phyloP scores from a whole-genome alignment of 2,888 invertebrate species.

The Phorcus lineatus region DNA sequence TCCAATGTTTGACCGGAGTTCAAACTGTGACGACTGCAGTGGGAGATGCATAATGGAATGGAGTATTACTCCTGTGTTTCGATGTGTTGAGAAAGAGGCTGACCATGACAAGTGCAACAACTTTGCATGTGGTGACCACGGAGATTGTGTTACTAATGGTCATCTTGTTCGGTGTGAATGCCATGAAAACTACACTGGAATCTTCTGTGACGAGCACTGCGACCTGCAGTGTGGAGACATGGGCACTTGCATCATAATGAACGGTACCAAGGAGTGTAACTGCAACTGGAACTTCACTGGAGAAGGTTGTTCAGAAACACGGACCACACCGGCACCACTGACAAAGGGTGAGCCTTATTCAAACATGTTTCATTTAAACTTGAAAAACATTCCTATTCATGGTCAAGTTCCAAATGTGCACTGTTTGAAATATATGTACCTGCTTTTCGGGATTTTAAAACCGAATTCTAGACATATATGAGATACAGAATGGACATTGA shows the following conservation, averaged over 20 bases:
- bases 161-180: slow-evolving; percentile 16
- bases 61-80: background rate
- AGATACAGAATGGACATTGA: too few species aligned
- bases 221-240: slow-evolving; percentile 11
- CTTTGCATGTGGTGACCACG: slow-evolving; percentile 28
- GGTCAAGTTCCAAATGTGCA: too few species aligned
- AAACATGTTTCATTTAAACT: too few species aligned
- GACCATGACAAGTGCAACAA: slow-evolving; percentile 13
- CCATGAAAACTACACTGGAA: slow-evolving; percentile 21
- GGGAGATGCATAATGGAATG: background rate
- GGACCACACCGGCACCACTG: background rate
- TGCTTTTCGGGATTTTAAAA: too few species aligned
- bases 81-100: background rate
- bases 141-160: slow-evolving; percentile 11
- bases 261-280: background rate
- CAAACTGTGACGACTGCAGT: slow-evolving; percentile 3
- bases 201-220: slow-evolving; percentile 16
- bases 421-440: too few species aligned
- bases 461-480: too few species aligned
- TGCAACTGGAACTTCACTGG: slow-evolving; percentile 26
- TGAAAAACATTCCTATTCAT: too few species aligned
- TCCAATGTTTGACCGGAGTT: background rate
- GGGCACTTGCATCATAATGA: background rate
- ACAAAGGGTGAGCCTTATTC: too few species aligned
- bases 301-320: background rate